Conservation (phyloP, 2,797 vertebrate species). For the Dipus sagitta region DNA sequence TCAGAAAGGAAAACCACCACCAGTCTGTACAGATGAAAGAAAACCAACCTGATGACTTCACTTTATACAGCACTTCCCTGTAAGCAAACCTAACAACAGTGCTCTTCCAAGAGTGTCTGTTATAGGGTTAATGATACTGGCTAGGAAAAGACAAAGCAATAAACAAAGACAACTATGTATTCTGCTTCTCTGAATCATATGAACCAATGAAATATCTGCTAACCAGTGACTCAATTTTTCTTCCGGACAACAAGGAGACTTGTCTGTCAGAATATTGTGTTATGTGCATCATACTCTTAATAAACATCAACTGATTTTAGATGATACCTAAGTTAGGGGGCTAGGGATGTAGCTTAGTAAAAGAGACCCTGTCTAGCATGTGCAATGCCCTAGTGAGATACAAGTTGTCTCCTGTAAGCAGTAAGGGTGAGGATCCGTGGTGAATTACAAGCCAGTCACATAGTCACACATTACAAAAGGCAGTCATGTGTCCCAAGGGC, state of each 20-base stretch:
- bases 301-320: conserved; percentile 3
- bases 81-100: not conserved
- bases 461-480: no score
- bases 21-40: not conserved
- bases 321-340: not conserved
- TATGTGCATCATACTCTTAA: conserved; percentile 18
- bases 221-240: not conserved
- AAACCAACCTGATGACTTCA: not conserved
- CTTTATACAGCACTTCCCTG: not conserved
- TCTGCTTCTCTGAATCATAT: conserved; percentile 14
- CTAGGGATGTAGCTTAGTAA: not conserved
- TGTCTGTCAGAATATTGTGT: conserved; percentile 36
- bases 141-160: conserved; percentile 23
- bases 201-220: conserved; percentile 15
- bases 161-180: not conserved
- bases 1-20: not conserved
- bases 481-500: no score
- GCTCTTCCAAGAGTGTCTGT: not conserved
- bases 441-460: no score
- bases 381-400: not conserved
- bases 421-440: not conserved
- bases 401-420: not conserved
- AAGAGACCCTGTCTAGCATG: not conserved
- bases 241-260: not conserved
- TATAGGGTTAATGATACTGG: not conserved